Evolutionary conservation across 2,888 invertebrate genomes (phyloP), one percentile per base, ranked within the genome.

Genomic region (Oxyscelio sp.): DNA sequence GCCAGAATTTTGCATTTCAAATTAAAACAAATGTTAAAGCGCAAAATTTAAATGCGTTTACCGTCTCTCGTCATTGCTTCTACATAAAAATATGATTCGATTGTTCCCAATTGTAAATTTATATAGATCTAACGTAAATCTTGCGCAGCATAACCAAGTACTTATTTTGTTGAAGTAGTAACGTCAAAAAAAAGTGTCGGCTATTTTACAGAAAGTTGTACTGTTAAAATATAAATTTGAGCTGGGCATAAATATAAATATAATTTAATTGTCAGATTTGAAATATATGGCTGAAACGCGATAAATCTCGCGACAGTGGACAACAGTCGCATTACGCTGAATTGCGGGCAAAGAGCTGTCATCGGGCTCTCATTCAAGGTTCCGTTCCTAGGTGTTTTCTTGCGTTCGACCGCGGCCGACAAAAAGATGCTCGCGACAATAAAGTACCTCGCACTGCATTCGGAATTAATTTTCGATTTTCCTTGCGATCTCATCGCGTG

Each of bases 401-500:
- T 73, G 77, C 68, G 59, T 48, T 65, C 31, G 21, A 6, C 19
- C 66, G 38, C 34, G 34, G 63, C 77, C 81, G 78, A 81, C 85
- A 81, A 81, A 81, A 82, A 66, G 81, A 74, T 74, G 81, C 77
- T 81, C 58, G 40, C 34, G 24, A 54, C 77, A 81, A 85, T 85
- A 85, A 81, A 85, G 63, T 66, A 52, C 78, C 70, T 58, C 58
- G 59, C 70, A 65, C n/a, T n/a, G 81, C 85, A 75, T 81, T 85
- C 54, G 50, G 85, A 73, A 81, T 85, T 81, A 81, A 85, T 81
- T 85, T 81, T 73, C 61, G 85, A 85, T 85, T 85, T 80, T 78
- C 45, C 66, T 63, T 68, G 71, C 77, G 68, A 81, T 81, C 56
- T 77, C 73, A 77, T 71, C 70, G 78, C 75, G 68, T 52, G 77